Conservation (phyloP, 2,797 vertebrate genomes). For the Parauchenoglanis punctatus region DNA sequence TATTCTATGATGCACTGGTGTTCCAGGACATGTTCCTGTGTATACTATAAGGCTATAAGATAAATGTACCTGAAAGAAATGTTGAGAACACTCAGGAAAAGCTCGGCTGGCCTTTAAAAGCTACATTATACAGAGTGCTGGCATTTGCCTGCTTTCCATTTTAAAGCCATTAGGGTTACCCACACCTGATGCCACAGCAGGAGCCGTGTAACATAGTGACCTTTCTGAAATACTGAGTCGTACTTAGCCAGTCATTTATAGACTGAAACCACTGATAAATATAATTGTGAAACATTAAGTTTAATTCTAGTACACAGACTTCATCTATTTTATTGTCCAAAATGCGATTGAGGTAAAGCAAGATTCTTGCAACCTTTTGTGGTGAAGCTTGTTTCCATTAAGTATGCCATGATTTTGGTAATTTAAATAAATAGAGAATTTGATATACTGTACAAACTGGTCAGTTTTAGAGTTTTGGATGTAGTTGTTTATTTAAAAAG, state of each 20-base stretch:
- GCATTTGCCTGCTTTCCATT: constrained; percentile 43
- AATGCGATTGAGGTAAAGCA: neutral
- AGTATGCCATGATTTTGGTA: neutral
- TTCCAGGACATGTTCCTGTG: neutral
- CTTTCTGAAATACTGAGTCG: constrained; percentile 14
- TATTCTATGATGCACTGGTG: neutral
- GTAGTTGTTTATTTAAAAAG: neutral
- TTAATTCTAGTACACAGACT: neutral
- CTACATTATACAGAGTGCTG: constrained; percentile 33
- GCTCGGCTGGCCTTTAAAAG: constrained; percentile 34
- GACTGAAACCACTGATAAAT: neutral
- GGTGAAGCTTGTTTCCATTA: neutral
- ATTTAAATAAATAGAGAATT: neutral
- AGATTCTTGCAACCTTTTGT: neutral
- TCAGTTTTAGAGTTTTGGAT: neutral
- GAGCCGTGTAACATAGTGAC: constrained; percentile 32
- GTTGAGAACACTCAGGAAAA: constrained; percentile 20
- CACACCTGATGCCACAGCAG: constrained; percentile 35
- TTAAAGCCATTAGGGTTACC: constrained; percentile 39
- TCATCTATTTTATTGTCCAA: neutral
- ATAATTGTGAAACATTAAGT: neutral
- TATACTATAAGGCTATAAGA: neutral
- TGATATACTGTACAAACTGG: neutral
- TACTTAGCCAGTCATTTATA: neutral
- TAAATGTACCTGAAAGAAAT: constrained; percentile 15